Percentiles rank a stretch among this genome's conserved stretches.
Conservation (phyloP, 30 jellyfish, hydroid and myxozoan species). For the Aurelia sp. region DNA sequence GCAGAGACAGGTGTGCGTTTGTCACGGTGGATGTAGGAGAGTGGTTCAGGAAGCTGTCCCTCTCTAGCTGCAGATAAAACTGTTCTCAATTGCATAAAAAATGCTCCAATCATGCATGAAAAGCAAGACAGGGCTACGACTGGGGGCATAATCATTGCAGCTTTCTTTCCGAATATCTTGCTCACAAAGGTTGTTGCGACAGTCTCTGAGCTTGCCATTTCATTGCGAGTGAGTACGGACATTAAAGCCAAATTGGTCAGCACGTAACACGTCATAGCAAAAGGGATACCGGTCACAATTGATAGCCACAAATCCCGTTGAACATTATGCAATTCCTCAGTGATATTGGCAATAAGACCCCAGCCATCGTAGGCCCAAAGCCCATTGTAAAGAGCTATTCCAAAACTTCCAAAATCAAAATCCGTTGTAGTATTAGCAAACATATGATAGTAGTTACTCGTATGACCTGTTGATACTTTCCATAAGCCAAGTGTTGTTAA, state of each 20-base stretch:
- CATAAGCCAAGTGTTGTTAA: slow-evolving; percentile 50
- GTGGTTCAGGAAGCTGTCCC: slow-evolving; percentile 75
- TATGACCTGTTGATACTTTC: slow-evolving; percentile 42
- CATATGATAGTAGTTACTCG: slow-evolving; percentile 21
- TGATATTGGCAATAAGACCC: slow-evolving; percentile 37
- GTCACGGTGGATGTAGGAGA: slow-evolving; percentile 57
- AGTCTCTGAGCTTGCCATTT: slow-evolving; percentile 51
- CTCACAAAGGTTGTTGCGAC: slow-evolving; percentile 68
- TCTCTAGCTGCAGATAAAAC: slow-evolving; percentile 74
- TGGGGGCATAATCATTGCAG: slow-evolving; percentile 41
- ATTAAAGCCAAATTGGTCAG: slow-evolving; percentile 38
- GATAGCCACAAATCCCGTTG: slow-evolving; percentile 55
- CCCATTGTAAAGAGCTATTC: slow-evolving; percentile 59
- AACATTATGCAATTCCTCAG: slow-evolving; percentile 59
- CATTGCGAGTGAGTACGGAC: slow-evolving; percentile 50
- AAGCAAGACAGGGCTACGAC: slow-evolving; percentile 54
- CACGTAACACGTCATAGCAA: slow-evolving; percentile 49
- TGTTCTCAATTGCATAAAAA: slow-evolving; percentile 36
- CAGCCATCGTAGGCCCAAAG: slow-evolving; percentile 85
- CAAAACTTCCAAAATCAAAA: slow-evolving; percentile 16
- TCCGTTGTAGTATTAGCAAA: slow-evolving; percentile 2
- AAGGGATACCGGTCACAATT: slow-evolving; percentile 53
- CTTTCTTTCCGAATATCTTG: slow-evolving; percentile 40
- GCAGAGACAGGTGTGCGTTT: slow-evolving; percentile 76
- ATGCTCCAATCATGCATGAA: slow-evolving; percentile 40